A percentile compares a stretch with the other conserved stretches of the same genome.
Conservation (phyloP, 1,140 invertebrate species). For the Papilio aristodemus region DNA sequence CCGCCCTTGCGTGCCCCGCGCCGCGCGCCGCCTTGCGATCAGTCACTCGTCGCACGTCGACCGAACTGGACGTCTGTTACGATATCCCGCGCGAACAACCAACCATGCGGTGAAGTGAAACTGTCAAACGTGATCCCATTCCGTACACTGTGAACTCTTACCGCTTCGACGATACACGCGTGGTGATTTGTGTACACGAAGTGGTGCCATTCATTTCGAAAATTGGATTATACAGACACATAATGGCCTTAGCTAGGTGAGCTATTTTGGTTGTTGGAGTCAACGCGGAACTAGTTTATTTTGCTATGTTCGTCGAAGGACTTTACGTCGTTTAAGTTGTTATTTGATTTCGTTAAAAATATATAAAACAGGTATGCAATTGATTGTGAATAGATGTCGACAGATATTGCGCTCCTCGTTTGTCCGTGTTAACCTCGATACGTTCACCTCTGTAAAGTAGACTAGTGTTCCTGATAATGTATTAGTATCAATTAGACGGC, state of each 20-base stretch:
- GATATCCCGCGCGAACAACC: slow-evolving; percentile 49
- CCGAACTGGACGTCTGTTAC: slow-evolving; percentile 59
- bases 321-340: slow-evolving; percentile 57
- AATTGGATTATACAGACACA: slow-evolving; percentile 78
- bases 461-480: slow-evolving; percentile 34
- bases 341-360: slow-evolving; percentile 46
- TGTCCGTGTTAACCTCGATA: slow-evolving; percentile 26
- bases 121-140: slow-evolving; percentile 76
- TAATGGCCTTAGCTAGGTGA: slow-evolving; percentile 80
- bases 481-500: slow-evolving; percentile 37
- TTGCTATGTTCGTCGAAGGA: slow-evolving; percentile 72
- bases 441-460: slow-evolving; percentile 30
- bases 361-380: slow-evolving; percentile 34
- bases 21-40: slow-evolving; percentile 32
- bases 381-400: slow-evolving; percentile 21
- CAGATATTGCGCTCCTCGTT: slow-evolving; percentile 13
- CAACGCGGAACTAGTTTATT: slow-evolving; percentile 78
- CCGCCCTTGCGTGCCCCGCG: slow-evolving; percentile 65
- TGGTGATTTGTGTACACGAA: slow-evolving; percentile 66
- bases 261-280: slow-evolving; percentile 78
- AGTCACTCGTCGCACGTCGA: slow-evolving; percentile 67
- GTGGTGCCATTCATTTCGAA: slow-evolving; percentile 71
- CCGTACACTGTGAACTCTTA: slow-evolving; percentile 57
- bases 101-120: slow-evolving; percentile 79
- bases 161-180: slow-evolving; percentile 55